Percentiles rank a stretch among this genome's conserved stretches.
These are phyloP conservation scores for Yponomeuta plumbellus DNA, from an alignment of 2,888 invertebrate species.

Conservation along the genomic window DNA sequence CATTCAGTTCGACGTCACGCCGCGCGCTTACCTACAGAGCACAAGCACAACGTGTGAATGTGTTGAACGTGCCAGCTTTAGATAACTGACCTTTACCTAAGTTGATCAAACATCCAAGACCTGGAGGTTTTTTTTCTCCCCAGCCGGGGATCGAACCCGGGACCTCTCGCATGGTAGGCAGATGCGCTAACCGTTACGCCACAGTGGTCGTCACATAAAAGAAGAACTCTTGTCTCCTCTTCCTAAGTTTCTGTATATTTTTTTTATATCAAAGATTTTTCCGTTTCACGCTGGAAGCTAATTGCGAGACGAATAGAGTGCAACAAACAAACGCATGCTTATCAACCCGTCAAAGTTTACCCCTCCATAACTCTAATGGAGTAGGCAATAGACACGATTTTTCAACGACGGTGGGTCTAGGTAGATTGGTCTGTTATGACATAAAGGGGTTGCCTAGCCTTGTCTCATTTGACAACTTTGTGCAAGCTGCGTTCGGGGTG, in stretches of 20 bases:
- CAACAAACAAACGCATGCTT: conserved; percentile 8
- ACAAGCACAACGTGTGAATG: too few species aligned
- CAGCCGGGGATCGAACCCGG: too few species aligned
- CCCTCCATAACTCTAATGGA: neutral
- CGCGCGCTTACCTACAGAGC: too few species aligned
- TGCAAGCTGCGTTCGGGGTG: neutral
- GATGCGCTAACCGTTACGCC: too few species aligned
- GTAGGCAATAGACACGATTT: neutral
- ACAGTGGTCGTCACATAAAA: neutral
- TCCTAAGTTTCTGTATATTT: neutral
- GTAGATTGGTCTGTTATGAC: conserved; percentile 1
- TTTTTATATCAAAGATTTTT: conserved; percentile 32
- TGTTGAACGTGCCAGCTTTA: too few species aligned
- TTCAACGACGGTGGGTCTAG: neutral
- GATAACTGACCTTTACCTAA: too few species aligned
- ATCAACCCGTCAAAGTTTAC: neutral
- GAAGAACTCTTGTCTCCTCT: neutral
- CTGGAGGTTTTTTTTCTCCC: too few species aligned
- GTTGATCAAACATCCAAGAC: too few species aligned
- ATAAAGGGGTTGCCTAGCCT: conserved; percentile 5
- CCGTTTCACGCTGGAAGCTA: conserved; percentile 44
- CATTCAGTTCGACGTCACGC: too few species aligned
- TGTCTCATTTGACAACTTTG: conserved; percentile 8
- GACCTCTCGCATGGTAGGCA: too few species aligned
- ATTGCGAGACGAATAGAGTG: conserved; percentile 46